Base-by-base conservation (phyloP, 1,140 invertebrate genomes). In the Hyphantria cunea region DNA sequence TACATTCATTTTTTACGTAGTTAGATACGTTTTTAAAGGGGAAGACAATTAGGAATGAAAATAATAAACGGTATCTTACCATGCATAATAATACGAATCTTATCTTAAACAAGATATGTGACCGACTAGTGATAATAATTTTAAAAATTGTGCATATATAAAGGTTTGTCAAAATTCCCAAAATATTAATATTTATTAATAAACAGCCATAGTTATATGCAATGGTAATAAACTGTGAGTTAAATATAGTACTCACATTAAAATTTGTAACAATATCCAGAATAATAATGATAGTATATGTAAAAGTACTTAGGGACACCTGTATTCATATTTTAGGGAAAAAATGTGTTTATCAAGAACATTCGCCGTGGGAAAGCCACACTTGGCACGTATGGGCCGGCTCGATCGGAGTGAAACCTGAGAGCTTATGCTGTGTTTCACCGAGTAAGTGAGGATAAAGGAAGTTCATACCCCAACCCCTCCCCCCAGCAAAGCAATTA, bases 141-240 rank as follows among this genome's bases (percentile, higher is more conserved):
- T 67, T 67, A 63, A 73, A 72, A 76, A 72, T 69, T 68, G 75
- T 72, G 69, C 74, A 72, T 41, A 33, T 52, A 68, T 51, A 45
- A 55, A 58, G 63, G 17, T 25, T 41, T 66, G 61, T 45, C 67
- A 69, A 68, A 66, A 58, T 52, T 48, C 7, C 37, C 37, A 10
- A 10, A 39, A 39, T 10, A 39, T 39, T 39, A 10, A 10, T 39
- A 39, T 10, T 39, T 9, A 39, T 10, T 39, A 39, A 3, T 39
- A 10, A 39, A 39, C n/a, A 39, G 37, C 37, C 8, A 39, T 39
- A 39, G n/a, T 39, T 3, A 25, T 25, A 25, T 25, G 17, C 5
- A 25, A 25, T 25, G 17, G 17, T 25, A 25, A 25, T 25, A 25
- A 25, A 25, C 5, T 25, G 17, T 5, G 45, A 15, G 17, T 31